These are phyloP conservation scores for Eupsittula cactorum DNA, from an alignment of 2,113 vertebrate genomes.

Conservation along the genomic window DNA sequence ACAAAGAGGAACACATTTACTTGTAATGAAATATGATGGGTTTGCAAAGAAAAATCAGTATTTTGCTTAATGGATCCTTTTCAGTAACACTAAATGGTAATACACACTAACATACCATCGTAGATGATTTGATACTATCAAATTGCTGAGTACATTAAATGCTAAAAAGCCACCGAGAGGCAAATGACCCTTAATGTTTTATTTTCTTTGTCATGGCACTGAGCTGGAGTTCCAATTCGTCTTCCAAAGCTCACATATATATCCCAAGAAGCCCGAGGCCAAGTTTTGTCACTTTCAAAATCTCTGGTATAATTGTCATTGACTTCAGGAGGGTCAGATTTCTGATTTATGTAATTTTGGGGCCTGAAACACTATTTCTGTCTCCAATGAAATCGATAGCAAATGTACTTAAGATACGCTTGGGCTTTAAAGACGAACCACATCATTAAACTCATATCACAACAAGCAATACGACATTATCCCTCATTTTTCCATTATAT, in stretches of 20 bases:
- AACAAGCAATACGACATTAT: neutral
- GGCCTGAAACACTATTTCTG: neutral
- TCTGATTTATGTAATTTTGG: neutral
- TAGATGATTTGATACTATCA: neutral
- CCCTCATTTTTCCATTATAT: neutral
- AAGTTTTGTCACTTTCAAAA: neutral
- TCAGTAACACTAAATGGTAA: neutral
- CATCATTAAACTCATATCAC: neutral
- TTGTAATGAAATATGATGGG: neutral
- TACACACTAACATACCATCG: neutral
- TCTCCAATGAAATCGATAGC: neutral
- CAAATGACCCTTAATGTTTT: neutral
- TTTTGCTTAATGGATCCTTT: neutral
- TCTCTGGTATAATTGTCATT: neutral
- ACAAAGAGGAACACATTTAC: neutral
- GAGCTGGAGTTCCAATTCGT: neutral
- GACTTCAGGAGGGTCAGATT: neutral
- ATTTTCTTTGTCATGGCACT: neutral
- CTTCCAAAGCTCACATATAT: neutral
- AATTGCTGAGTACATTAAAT: neutral
- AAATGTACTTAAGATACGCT: neutral
- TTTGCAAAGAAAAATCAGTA: neutral
- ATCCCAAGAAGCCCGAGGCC: neutral
- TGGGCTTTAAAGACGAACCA: neutral
- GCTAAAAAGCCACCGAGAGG: neutral